Base-by-base conservation (phyloP, 2,797 vertebrate species). In the Ctenochaetus hawaiiensis region DNA sequence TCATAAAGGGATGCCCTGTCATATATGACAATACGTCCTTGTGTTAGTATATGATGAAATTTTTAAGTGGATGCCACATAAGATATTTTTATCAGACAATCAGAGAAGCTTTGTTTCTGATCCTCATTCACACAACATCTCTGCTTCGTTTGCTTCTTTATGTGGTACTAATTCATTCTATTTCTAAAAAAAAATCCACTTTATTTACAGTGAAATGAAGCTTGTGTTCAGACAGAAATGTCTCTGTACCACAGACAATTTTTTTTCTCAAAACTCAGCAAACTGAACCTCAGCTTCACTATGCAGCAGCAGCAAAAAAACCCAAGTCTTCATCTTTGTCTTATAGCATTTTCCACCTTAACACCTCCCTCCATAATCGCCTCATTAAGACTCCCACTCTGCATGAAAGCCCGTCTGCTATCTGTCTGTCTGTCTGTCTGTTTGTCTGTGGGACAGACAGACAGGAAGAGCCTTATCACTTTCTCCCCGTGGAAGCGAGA, bases 401-500 rank as follows among this genome's bases (percentile, higher is more conserved):
- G 68, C 30, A 20, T 41, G 18, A n/a, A 58, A 61, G 41, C n/a
- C 13, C 2, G 9, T 62, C 72, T 52, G 57, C 26, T 49, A 62
- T 66, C 70, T 61, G 26, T 30, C 26, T 30, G 26, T 30, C 26
- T 30, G 26, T 30, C 26, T 49, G 65, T 68, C 70, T 37, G 56
- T 52, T 52, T 57, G 60, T 44, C 39, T 49, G 45, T 8, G 30
- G 26, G 10, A 51, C 77, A 47, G 39, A 44, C 39, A 26, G 58
- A 72, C 57, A 44, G 52, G n/a, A 75, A 52, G 65, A 23, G 14
- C 30, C 80, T 81, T 54, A 81, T 86, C 77, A 49, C 77, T 39
- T 65, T 72, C 73, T 71, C 71, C 65, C 65, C 59, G 49, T 73
- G 71, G 51, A 83, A 65, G 79, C 80, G 80, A 86, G 79, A 56